phyloP scores from a whole-genome alignment of 2,113 vertebrate genomes.

The Salvelinus fontinalis region DNA sequence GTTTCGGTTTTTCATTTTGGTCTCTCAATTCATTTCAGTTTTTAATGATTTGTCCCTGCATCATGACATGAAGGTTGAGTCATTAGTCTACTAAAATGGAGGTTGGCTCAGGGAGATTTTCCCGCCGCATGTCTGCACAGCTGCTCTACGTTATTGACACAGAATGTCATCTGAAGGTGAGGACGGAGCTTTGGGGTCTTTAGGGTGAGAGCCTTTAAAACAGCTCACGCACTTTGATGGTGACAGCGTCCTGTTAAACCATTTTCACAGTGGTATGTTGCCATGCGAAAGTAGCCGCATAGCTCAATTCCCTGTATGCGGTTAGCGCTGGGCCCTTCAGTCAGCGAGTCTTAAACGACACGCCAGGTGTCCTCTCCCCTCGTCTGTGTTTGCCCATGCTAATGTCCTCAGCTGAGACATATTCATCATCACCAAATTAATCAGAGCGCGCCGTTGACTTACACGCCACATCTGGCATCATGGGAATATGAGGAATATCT shows the following conservation, averaged over 20 bases:
- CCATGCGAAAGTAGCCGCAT: slow-evolving; percentile 63
- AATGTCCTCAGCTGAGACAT: slow-evolving; percentile 73
- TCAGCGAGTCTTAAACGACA: slow-evolving; percentile 69
- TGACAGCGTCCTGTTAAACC: slow-evolving; percentile 47
- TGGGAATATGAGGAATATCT: slow-evolving; percentile 57
- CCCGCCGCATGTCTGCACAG: slow-evolving; percentile 47
- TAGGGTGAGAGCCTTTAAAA: slow-evolving; percentile 20
- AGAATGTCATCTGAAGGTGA: slow-evolving; percentile 42
- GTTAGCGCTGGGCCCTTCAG: slow-evolving; percentile 67
- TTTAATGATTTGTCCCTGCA: neutral
- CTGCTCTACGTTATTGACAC: slow-evolving; percentile 55
- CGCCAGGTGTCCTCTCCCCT: slow-evolving; percentile 72
- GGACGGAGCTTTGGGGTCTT: slow-evolving; percentile 37
- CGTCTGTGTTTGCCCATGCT: slow-evolving; percentile 56
- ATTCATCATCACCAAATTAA: slow-evolving; percentile 82
- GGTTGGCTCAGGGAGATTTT: slow-evolving; percentile 23
- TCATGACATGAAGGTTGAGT: neutral
- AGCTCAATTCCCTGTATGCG: slow-evolving; percentile 67
- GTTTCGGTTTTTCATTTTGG: neutral
- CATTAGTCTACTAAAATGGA: neutral
- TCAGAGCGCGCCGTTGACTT: slow-evolving; percentile 64
- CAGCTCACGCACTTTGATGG: slow-evolving; percentile 41
- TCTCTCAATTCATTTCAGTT: neutral
- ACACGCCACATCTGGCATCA: slow-evolving; percentile 60
- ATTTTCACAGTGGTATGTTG: slow-evolving; percentile 66